phyloP scores from a whole-genome alignment of 2,113 vertebrate genomes.

The Agapornis roseicollis region DNA sequence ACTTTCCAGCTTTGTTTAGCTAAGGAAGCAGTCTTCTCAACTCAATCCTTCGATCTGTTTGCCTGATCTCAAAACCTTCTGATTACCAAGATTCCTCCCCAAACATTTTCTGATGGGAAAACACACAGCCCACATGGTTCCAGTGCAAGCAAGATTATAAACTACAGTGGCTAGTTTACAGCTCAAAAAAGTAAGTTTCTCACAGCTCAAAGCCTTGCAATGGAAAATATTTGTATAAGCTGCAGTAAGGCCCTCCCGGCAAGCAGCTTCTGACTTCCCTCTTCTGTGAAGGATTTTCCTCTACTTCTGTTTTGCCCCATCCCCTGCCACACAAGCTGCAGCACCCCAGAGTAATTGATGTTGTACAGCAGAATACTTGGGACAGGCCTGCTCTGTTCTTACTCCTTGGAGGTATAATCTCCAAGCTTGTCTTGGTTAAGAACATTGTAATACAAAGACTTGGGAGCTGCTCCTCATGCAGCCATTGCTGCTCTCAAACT shows the following conservation, averaged over 20 bases:
- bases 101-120: not conserved
- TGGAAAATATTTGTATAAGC: not conserved
- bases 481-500: not conserved
- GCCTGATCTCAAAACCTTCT: not conserved
- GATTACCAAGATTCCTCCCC: not conserved
- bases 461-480: not conserved
- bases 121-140: not conserved
- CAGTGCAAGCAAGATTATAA: not conserved
- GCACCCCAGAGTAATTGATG: not conserved
- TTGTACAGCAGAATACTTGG: not conserved
- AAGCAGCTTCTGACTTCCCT: not conserved
- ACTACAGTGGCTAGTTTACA: not conserved
- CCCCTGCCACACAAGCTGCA: not conserved
- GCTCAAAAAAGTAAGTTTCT: not conserved
- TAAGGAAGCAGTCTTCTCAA: not conserved
- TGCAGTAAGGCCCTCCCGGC: not conserved
- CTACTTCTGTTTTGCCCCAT: not conserved
- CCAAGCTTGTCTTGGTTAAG: not conserved
- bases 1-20: not conserved
- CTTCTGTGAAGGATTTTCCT: not conserved
- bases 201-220: not conserved
- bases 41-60: not conserved
- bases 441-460: not conserved
- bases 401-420: not conserved
- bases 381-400: not conserved